Base-by-base conservation (phyloP, 2,888 invertebrate species). In the Stegana nigrithorax region DNA sequence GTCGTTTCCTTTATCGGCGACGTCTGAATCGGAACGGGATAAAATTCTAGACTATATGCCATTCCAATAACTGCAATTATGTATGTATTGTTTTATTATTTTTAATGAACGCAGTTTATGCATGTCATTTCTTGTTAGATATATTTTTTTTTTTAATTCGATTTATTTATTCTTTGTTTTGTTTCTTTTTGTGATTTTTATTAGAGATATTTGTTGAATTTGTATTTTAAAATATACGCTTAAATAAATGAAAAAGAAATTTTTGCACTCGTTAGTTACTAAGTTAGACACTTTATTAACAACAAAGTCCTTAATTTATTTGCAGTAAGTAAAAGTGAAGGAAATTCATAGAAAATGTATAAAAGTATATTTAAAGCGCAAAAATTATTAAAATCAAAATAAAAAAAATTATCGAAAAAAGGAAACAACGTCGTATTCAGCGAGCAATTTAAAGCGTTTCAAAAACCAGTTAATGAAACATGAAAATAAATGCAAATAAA, bases 371-470 rank as follows among this genome's bases (percentile, higher is more conserved):
- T 70, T 71, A 73, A 67, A 80, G 67, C 69, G 73, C 72, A 73
- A 68, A 74, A 63, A 58, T 45, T 59, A 12, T 29, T 50, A 32
- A 59, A 59, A 32, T 27, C 59, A 19, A 50, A 61, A 55, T 64
- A 17, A 23, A 63, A 59, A 65, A 64, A 60, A n/a, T n/a, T n/a
- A n/a, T n/a, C 55, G 57, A 45, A 8, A 21, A 45, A 14, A 32
- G 55, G 29, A 50, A 63, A 67, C 63, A n/a, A n/a, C n/a, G n/a
- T n/a, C n/a, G 64, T 76, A 78, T 66, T 67, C 73, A 72, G 78
- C 70, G 78, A 78, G 78, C 77, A 76, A 78, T 73, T 78, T 76
- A 71, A 78, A 76, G 75, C 73, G 75, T 76, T 78, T 76, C 78
- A 76, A 73, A 67, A 21, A 32, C 19, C 17, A 39, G n/a, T 39